phyloP scores from a whole-genome alignment of 1,140 invertebrate species.

The Notospermus geniculatus region DNA sequence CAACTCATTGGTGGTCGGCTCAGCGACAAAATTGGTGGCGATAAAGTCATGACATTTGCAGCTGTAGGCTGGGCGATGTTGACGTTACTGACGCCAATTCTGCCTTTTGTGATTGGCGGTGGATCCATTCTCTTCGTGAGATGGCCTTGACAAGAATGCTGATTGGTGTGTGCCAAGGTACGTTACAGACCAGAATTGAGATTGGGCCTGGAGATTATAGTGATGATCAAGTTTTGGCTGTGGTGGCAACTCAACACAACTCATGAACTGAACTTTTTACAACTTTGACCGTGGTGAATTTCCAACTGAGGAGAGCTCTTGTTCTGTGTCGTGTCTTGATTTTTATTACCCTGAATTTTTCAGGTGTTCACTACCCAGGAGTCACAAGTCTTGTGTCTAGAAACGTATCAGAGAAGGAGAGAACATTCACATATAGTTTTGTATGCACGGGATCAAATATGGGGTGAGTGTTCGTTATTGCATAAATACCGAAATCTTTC shows the following conservation, averaged over 20 bases:
- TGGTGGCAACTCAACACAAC: too few relatives aligned
- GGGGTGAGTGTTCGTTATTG: slow-evolving; percentile 57
- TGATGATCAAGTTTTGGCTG: not conserved
- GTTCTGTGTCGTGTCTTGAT: too few relatives aligned
- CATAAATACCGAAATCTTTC: too few relatives aligned
- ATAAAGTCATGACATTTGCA: slow-evolving; percentile 65
- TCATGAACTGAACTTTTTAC: too few relatives aligned
- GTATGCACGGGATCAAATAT: slow-evolving; percentile 65
- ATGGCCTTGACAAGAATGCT: slow-evolving; percentile 64
- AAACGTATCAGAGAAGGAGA: slow-evolving; percentile 65
- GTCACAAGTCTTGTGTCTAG: slow-evolving; percentile 71
- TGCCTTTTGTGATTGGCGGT: slow-evolving; percentile 60
- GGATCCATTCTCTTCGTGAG: slow-evolving; percentile 60
- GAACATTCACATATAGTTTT: slow-evolving; percentile 70
- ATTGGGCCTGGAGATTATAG: too few relatives aligned
- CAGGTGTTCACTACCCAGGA: slow-evolving; percentile 69
- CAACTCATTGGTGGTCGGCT: slow-evolving; percentile 70
- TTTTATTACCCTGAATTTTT: slow-evolving; percentile 14
- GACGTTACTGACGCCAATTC: slow-evolving; percentile 68
- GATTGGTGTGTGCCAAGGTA: slow-evolving; percentile 70
- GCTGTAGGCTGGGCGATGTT: slow-evolving; percentile 68
- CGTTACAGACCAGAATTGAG: too few relatives aligned
- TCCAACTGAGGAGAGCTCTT: too few relatives aligned
- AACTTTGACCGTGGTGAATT: too few relatives aligned
- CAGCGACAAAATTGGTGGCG: slow-evolving; percentile 69